Base-by-base conservation (phyloP, 2,113 vertebrate genomes). In the Mohoua ochrocephala region DNA sequence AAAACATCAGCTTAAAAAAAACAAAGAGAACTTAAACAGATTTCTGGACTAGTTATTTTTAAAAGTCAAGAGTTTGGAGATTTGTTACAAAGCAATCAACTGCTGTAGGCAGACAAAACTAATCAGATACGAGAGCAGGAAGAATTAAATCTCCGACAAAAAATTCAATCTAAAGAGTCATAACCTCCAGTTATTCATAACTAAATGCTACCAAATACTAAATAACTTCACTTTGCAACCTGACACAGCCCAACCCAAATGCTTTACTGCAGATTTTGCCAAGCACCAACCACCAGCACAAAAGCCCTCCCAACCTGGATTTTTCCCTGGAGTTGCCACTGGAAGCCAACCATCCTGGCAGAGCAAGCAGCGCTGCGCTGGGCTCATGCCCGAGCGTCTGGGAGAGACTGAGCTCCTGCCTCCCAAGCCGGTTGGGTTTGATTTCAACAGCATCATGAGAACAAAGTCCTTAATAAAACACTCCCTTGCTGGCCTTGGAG, bases 361-460 rank as follows among this genome's bases (percentile, higher is more conserved):
- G 47, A 87, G 53, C 8, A 35, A 78, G 52, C 60, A 0, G 0
- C 0, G 0, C 39, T 50, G 68, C 0, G 0, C 71, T 60, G 39
- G 63, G 79, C 84, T 89, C 0, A 0, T 57, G 54, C 76, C 80
- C 2, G 0, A 81, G 59, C 2, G 0, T 10, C 68, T 85, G 67
- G 50, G 63, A 73, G 42, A 91, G 44, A 41, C 84, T 4, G 14
- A 89, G 39, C 60, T 91, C 39, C 42, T 1, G 0, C 65, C 74
- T 67, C 56, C 35, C 0, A 1, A 92, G 74, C n/a, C 4, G 7
- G 64, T 75, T 57, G 3, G 54, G 73, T 84, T 71, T 63, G 65
- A 57, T 84, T 94, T 95, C 60, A 87, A 64, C 69, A 75, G 56
- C 77, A 71, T 75, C 47, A 64, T 5, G 27, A 85, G 76, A 84